Conservation (phyloP, 2,888 invertebrate genomes). For the Cepaea hortensis region DNA sequence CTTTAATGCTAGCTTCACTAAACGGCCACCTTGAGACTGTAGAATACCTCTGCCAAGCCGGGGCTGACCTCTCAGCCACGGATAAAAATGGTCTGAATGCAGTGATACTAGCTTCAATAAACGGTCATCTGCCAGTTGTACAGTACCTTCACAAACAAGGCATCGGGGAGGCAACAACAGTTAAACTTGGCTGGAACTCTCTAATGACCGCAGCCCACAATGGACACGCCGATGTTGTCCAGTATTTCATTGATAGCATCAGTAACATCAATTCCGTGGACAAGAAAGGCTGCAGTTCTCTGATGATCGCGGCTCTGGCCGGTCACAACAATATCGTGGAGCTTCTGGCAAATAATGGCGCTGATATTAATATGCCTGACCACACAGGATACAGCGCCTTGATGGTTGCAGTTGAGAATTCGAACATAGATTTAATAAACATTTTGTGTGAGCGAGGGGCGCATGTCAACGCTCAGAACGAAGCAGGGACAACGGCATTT, state of each 20-base stretch:
- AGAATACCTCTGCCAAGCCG: not conserved
- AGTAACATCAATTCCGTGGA: not conserved
- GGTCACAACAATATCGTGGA: not conserved
- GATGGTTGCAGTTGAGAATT: not conserved
- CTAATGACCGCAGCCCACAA: not conserved
- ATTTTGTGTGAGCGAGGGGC: not conserved
- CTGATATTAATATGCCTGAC: not conserved
- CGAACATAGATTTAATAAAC: not conserved
- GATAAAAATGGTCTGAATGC: not conserved
- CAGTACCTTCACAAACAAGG: not conserved
- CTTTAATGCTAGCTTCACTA: not conserved
- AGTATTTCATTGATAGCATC: not conserved
- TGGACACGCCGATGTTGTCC: not conserved
- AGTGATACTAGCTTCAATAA: conserved; percentile 1
- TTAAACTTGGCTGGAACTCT: not conserved
- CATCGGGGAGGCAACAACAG: too few species aligned
- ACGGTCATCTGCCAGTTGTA: not conserved
- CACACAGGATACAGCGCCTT: not conserved
- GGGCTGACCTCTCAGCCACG: not conserved
- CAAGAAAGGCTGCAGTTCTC: not conserved
- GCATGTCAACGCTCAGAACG: not conserved
- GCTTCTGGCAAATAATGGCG: not conserved
- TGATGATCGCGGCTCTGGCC: not conserved
- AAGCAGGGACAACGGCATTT: not conserved
- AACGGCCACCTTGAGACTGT: conserved; percentile 1